A percentile compares a stretch with the other conserved stretches of the same genome.
These are phyloP conservation scores for Delphinapterus leucas DNA, from an alignment of 2,113 vertebrate genomes.

Conservation along the genomic window DNA sequence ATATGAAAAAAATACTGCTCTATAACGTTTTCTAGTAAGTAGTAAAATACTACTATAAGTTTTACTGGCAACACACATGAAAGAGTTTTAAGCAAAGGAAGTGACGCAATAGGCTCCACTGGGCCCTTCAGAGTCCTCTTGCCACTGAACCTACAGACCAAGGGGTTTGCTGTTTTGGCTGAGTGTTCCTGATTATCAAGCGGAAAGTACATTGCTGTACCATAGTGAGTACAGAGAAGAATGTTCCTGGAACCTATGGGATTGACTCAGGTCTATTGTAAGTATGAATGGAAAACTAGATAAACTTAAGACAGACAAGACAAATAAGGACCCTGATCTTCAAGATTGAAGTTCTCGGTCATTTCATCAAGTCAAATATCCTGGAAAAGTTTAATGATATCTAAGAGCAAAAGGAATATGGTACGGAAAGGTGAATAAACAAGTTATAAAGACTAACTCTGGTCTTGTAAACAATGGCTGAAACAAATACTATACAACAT, in stretches of 20 bases:
- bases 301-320: background rate
- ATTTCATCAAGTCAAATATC: background rate
- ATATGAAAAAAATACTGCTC: background rate
- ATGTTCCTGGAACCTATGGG: background rate
- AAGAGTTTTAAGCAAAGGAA: background rate
- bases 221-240: background rate
- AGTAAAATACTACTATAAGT: background rate
- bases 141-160: background rate
- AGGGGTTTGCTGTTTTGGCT: background rate
- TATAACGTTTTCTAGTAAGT: background rate
- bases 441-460: background rate
- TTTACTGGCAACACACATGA: background rate
- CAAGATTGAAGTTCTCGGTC: background rate
- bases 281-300: background rate
- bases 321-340: background rate
- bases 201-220: background rate
- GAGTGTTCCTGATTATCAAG: background rate
- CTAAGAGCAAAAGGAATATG: background rate
- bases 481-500: background rate
- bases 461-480: background rate
- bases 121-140: background rate
- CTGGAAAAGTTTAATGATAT: background rate
- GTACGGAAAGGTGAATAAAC: background rate
- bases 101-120: background rate
- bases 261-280: background rate